These are phyloP conservation scores for Muscicapa comitata DNA, from an alignment of 2,797 vertebrate genomes.

Conservation along the genomic window DNA sequence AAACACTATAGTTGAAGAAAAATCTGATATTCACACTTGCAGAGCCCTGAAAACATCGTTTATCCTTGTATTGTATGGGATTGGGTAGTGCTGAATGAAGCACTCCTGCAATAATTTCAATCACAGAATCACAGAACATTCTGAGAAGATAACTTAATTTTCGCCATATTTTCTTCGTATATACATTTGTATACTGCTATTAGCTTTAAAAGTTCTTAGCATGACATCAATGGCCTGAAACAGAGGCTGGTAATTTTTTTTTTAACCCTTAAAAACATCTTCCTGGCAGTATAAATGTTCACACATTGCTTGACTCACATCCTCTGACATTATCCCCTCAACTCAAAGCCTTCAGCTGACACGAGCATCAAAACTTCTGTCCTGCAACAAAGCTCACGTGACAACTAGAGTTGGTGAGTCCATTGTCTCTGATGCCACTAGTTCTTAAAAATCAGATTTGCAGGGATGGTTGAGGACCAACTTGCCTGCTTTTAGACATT, in stretches of 20 bases:
- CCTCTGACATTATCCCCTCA: background rate
- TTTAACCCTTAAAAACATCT: background rate
- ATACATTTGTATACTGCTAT: background rate
- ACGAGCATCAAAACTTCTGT: background rate
- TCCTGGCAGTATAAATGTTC: background rate
- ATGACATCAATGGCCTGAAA: background rate
- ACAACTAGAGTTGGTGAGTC: background rate
- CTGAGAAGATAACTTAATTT: background rate
- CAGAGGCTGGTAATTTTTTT: background rate
- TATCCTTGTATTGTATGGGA: background rate
- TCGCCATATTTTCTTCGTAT: background rate
- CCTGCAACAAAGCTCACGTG: background rate
- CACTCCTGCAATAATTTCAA: fast-evolving
- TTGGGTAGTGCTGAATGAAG: background rate
- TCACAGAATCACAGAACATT: background rate
- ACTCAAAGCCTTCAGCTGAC: background rate
- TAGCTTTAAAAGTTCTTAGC: background rate
- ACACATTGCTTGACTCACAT: background rate
- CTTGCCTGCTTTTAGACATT: background rate
- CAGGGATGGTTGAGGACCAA: background rate
- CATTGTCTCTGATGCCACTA: background rate
- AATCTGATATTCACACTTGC: background rate
- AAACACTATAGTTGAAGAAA: background rate
- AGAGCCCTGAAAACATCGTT: background rate
- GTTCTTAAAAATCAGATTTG: background rate